phyloP scores from a whole-genome alignment of 1,140 invertebrate genomes.

The Akabosia matsudoensis region DNA sequence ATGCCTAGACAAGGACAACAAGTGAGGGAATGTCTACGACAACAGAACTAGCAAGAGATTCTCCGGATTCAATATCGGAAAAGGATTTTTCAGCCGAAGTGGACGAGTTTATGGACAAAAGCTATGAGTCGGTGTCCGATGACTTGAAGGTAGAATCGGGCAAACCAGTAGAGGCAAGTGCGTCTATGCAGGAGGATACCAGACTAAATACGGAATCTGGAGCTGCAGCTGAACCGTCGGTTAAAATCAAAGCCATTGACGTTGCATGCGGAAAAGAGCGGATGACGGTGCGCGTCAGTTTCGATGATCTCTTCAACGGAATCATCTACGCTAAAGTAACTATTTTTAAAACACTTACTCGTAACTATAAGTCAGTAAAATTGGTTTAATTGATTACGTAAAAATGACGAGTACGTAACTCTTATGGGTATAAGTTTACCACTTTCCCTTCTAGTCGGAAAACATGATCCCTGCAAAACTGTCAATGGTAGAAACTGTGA shows the following conservation, averaged over 20 bases:
- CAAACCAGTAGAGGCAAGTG: not conserved
- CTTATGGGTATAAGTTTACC: too few species aligned
- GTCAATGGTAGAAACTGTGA: too few species aligned
- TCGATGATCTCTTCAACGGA: conserved; percentile 71
- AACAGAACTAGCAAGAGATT: not conserved
- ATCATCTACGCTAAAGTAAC: conserved; percentile 76
- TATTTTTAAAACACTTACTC: not conserved
- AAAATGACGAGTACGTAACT: not conserved
- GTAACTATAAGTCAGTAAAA: not conserved
- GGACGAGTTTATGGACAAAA: too few species aligned
- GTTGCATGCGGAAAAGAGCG: conserved; percentile 74
- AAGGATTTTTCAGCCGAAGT: not conserved
- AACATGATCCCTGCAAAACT: too few species aligned
- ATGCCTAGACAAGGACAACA: not conserved
- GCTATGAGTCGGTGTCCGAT: not conserved
- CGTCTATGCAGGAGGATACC: conserved; percentile 26
- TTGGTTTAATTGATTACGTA: not conserved
- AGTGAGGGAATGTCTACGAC: not conserved
- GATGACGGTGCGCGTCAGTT: conserved; percentile 78
- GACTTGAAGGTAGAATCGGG: not conserved
- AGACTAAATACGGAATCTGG: not conserved
- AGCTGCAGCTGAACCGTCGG: conserved; percentile 8
- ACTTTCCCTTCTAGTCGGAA: too few species aligned
- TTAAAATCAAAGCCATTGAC: conserved; percentile 62
- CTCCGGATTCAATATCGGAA: not conserved